phyloP scores from a whole-genome alignment of 2,113 vertebrate genomes.

The Octodon degus region DNA sequence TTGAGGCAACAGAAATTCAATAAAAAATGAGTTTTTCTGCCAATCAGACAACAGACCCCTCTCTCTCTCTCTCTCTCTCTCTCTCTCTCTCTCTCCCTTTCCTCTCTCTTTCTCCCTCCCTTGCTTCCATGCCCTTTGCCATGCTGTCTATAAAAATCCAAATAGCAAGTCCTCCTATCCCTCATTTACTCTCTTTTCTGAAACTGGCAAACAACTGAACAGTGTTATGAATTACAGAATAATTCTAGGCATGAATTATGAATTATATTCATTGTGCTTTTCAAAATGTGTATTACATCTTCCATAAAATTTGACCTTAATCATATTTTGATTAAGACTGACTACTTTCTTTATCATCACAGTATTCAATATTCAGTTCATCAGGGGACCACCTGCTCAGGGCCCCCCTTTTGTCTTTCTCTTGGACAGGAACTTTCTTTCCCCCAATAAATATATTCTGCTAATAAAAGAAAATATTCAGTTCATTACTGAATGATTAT shows the following conservation, averaged over 20 bases:
- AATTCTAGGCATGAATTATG: slow-evolving; percentile 39
- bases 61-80: neutral
- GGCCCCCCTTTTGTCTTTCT: too few species aligned
- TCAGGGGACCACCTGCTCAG: too few species aligned
- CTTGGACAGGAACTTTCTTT: too few species aligned
- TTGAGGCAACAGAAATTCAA: slow-evolving; percentile 6
- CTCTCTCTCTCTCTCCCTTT: neutral
- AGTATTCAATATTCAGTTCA: neutral
- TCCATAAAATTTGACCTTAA: slow-evolving; percentile 46
- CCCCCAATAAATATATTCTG: too few species aligned
- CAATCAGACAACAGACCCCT: neutral
- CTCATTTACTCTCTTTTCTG: neutral
- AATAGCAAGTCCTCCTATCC: neutral
- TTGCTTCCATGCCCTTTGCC: neutral
- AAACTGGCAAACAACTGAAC: slow-evolving; percentile 45
- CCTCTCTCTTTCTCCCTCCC: neutral
- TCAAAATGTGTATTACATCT: slow-evolving; percentile 10
- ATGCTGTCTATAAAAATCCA: neutral
- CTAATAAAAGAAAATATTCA: neutral
- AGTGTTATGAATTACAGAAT: neutral
- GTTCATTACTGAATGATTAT: neutral
- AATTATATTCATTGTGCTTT: neutral
- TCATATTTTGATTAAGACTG: slow-evolving; percentile 21
- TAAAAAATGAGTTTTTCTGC: slow-evolving; percentile 1
- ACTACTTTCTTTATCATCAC: slow-evolving; percentile 3